These are phyloP conservation scores for Strongylocentrotus purpuratus DNA, from an alignment of 35 echinoderm and acorn worm genomes.

Conservation along the genomic window DNA sequence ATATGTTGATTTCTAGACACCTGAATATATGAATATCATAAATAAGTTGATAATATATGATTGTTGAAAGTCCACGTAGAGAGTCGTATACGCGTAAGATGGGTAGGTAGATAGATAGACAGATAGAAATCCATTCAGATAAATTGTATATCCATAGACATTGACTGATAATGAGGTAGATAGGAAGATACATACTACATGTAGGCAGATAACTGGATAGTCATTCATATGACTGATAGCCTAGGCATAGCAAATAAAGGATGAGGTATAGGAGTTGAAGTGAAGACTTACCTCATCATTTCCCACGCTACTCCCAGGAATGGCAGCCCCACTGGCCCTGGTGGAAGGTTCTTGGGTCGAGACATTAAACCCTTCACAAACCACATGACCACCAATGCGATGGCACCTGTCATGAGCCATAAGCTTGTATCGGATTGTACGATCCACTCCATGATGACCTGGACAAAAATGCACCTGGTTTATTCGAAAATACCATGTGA, in stretches of 20 bases:
- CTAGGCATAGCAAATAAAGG: neutral
- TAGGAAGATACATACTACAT: neutral
- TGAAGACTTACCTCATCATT: neutral
- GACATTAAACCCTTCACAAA: neutral
- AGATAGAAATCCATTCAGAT: too few relatives aligned
- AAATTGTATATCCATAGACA: too few relatives aligned
- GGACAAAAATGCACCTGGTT: too few relatives aligned
- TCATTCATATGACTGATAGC: neutral
- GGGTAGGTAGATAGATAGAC: too few relatives aligned
- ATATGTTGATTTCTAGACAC: too few relatives aligned
- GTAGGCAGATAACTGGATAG: neutral
- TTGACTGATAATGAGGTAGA: neutral
- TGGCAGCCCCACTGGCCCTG: conserved; percentile 16
- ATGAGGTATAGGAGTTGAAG: neutral
- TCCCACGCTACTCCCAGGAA: neutral
- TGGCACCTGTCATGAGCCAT: neutral
- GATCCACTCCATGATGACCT: neutral
- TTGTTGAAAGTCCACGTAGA: too few relatives aligned
- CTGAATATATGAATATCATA: too few relatives aligned
- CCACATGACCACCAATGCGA: conserved; percentile 22
- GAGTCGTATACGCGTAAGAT: too few relatives aligned
- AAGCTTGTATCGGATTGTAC: neutral
- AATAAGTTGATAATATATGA: too few relatives aligned
- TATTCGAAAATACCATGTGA: too few relatives aligned
- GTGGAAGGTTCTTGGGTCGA: conserved; percentile 38